These are phyloP conservation scores for Syrista parreyssii DNA, from an alignment of 2,888 invertebrate species.

Conservation along the genomic window DNA sequence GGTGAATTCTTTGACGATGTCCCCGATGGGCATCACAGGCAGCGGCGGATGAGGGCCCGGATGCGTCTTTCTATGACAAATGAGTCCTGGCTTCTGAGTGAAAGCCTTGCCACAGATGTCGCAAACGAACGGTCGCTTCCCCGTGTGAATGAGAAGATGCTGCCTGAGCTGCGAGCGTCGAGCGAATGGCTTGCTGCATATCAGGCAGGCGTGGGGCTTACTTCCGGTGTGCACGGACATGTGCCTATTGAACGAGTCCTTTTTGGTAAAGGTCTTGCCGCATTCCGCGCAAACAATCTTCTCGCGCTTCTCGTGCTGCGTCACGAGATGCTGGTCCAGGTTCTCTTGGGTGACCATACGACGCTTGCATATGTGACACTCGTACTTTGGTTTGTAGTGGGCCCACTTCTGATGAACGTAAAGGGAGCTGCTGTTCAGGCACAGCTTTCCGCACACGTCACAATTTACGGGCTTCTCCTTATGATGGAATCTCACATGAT, in stretches of 20 bases:
- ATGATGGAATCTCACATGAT: constrained; percentile 61
- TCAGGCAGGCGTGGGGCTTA: constrained; percentile 59
- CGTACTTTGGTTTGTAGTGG: constrained; percentile 62
- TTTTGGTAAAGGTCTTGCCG: constrained; percentile 62
- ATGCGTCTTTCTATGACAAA: constrained; percentile 62
- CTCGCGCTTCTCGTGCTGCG: constrained; percentile 61
- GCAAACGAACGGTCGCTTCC: constrained; percentile 60
- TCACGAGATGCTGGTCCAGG: constrained; percentile 58
- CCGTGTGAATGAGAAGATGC: constrained; percentile 62
- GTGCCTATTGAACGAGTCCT: constrained; percentile 62
- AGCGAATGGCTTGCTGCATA: constrained; percentile 61
- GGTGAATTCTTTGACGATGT: constrained; percentile 61
- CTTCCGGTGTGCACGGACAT: constrained; percentile 62
- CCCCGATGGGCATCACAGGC: constrained; percentile 63
- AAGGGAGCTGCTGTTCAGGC: constrained; percentile 60
- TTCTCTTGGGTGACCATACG: constrained; percentile 64
- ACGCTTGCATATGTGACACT: constrained; percentile 60
- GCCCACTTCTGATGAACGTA: constrained; percentile 65
- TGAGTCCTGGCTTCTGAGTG: constrained; percentile 61
- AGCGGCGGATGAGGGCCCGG: constrained; percentile 60
- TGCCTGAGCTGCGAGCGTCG: constrained; percentile 60
- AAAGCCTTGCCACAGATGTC: constrained; percentile 63
- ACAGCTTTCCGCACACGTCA: constrained; percentile 60
- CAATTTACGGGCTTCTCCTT: constrained; percentile 62
- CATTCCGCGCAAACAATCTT: constrained; percentile 63